Conservation (phyloP, 2,797 vertebrate genomes). For the Pagetopsis macropterus region DNA sequence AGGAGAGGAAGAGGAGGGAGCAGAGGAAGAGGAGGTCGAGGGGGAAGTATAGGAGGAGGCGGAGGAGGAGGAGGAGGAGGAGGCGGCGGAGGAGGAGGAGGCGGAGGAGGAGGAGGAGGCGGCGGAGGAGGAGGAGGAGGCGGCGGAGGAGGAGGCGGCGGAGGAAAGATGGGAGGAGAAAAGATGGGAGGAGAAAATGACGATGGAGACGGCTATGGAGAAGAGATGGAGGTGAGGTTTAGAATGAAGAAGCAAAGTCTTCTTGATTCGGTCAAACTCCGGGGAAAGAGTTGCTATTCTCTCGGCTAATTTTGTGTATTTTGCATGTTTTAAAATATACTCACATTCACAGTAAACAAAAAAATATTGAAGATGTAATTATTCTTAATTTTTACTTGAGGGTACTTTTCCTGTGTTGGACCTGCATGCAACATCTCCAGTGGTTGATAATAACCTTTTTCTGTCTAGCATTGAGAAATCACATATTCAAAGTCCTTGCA, state of each 20-base stretch:
- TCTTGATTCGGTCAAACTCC: slow-evolving; percentile 8
- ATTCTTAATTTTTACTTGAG: background rate
- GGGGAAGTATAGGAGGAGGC: slow-evolving; percentile 65
- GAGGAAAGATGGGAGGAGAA: slow-evolving; percentile 78
- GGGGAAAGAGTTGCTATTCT: background rate
- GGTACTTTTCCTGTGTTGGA: background rate
- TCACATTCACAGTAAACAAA: slow-evolving; percentile 8
- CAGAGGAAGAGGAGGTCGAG: slow-evolving; percentile 84
- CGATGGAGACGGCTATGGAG: slow-evolving; percentile 89
- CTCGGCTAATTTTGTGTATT: slow-evolving; percentile 12
- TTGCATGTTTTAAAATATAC: slow-evolving; percentile 4
- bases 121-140: slow-evolving; percentile 82
- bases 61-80: slow-evolving; percentile 86
- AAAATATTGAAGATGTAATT: background rate
- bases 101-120: slow-evolving; percentile 80
- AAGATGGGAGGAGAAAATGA: slow-evolving; percentile 85
- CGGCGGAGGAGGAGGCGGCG: slow-evolving; percentile 35
- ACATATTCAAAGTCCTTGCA: background rate
- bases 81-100: slow-evolving; percentile 77
- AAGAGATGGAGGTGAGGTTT: slow-evolving; percentile 89
- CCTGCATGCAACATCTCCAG: background rate
- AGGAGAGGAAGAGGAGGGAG: slow-evolving; percentile 84
- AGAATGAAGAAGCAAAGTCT: background rate
- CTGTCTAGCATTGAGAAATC: slow-evolving; percentile 1
- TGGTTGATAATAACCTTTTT: background rate